A percentile compares a stretch with the other conserved stretches of the same genome.
These are phyloP conservation scores for Heloderma charlesbogerti DNA, from an alignment of 2,113 vertebrate genomes.

Conservation along the genomic window DNA sequence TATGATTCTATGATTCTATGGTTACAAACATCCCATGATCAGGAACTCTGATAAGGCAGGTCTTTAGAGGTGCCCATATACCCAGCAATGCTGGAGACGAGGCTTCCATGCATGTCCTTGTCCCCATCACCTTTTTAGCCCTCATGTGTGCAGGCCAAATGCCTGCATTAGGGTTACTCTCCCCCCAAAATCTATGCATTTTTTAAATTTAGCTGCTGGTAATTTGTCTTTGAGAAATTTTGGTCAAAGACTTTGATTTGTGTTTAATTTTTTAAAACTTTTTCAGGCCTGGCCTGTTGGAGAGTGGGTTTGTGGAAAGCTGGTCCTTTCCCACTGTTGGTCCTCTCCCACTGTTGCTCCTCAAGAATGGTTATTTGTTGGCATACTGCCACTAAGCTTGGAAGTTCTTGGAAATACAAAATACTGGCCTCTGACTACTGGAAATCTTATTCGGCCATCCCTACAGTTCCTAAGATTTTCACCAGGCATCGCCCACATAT, in stretches of 20 bases:
- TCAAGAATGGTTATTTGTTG: not conserved
- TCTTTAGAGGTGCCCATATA: no score
- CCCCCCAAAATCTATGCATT: not conserved
- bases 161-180: not conserved
- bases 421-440: not conserved
- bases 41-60: no score
- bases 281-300: not conserved
- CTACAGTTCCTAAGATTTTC: not conserved
- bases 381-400: not conserved
- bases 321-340: not conserved
- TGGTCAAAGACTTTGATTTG: no score
- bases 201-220: not conserved
- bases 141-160: no score
- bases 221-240: not conserved
- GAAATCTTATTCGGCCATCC: not conserved
- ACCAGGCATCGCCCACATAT: not conserved
- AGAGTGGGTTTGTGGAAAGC: not conserved
- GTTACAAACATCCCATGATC: no score
- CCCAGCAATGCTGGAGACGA: no score
- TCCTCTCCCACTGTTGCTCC: not conserved
- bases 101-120: no score
- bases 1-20: no score
- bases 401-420: not conserved
- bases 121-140: no score
- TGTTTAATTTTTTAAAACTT: no score